Percentiles rank a stretch among this genome's conserved stretches.
Evolutionary conservation across 2,888 invertebrate genomes (phyloP).

Genomic region (Aphidoletes aphidimyza): DNA sequence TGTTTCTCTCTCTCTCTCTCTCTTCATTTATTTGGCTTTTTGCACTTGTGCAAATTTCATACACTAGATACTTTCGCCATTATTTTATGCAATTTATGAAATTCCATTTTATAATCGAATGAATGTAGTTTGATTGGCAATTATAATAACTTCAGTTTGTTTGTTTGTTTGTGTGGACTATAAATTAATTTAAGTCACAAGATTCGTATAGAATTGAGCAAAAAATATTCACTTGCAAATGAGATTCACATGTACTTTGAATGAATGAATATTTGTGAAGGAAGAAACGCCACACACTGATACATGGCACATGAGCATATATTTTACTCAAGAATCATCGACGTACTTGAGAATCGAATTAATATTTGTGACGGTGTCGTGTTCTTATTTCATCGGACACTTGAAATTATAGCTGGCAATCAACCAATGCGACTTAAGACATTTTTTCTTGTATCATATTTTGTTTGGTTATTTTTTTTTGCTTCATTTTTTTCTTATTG

Average conservation of each 20-base stretch:
- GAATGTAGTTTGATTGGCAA: too few species aligned
- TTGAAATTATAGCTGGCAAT: not conserved
- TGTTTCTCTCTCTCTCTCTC: not conserved
- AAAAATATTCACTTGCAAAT: not conserved
- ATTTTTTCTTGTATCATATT: conserved; percentile 47
- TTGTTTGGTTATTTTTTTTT: not conserved
- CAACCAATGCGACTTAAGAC: not conserved
- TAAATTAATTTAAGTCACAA: too few species aligned
- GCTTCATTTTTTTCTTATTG: too few species aligned
- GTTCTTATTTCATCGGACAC: not conserved
- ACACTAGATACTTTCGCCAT: not conserved
- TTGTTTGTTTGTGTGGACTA: not conserved
- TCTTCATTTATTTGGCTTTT: not conserved
- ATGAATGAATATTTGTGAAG: not conserved
- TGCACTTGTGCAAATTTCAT: not conserved
- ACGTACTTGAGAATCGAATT: not conserved
- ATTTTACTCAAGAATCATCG: too few species aligned
- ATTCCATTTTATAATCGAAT: not conserved
- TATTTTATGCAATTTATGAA: not conserved
- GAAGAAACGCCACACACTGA: not conserved
- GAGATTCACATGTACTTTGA: not conserved
- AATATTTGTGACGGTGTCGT: not conserved
- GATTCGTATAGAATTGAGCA: not conserved
- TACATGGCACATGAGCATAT: not conserved
- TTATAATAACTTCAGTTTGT: not conserved